A percentile compares a stretch with the other conserved stretches of the same genome.
phyloP scores from a whole-genome alignment of 1,140 invertebrate genomes.

The Dendrolimus punctatus region DNA sequence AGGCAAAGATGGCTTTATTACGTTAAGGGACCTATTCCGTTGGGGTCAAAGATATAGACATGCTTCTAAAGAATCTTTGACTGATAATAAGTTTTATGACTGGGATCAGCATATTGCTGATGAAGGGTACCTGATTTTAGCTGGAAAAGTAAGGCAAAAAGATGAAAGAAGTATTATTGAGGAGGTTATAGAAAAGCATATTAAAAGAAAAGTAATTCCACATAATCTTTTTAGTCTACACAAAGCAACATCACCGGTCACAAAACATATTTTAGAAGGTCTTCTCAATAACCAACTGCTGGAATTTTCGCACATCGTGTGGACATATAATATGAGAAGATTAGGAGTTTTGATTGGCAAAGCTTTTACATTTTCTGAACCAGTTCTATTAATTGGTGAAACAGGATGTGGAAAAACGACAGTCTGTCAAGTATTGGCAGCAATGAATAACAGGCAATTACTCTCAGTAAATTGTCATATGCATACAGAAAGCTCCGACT shows the following conservation, averaged over 20 bases:
- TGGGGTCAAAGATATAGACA: slow-evolving; percentile 96
- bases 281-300: slow-evolving; percentile 73
- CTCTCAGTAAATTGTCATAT: slow-evolving; percentile 97
- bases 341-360: slow-evolving; percentile 94
- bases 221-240: slow-evolving; percentile 85
- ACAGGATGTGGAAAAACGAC: slow-evolving; percentile 99
- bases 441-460: slow-evolving; percentile 77
- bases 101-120: slow-evolving; percentile 98
- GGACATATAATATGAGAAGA: slow-evolving; percentile 93
- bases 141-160: slow-evolving; percentile 90
- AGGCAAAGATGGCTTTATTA: slow-evolving; percentile 96
- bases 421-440: slow-evolving; percentile 91
- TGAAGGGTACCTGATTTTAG: slow-evolving; percentile 96
- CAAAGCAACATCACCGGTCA: slow-evolving; percentile 83
- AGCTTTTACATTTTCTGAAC: slow-evolving; percentile 93
- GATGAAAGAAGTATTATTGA: slow-evolving; percentile 86
- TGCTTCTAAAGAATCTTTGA: slow-evolving; percentile 71
- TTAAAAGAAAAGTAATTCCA: slow-evolving; percentile 85
- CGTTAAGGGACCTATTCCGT: slow-evolving; percentile 95
- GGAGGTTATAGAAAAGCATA: slow-evolving; percentile 86
- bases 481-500: slow-evolving; percentile 98
- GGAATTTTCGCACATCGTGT: slow-evolving; percentile 88
- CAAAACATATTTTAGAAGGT: slow-evolving; percentile 79
- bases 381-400: slow-evolving; percentile 96
- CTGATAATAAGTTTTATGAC: slow-evolving; percentile 84